Evolutionary conservation across 35 echinoderm and acorn worm species (phyloP).

Genomic region (Amphiura filiformis): DNA sequence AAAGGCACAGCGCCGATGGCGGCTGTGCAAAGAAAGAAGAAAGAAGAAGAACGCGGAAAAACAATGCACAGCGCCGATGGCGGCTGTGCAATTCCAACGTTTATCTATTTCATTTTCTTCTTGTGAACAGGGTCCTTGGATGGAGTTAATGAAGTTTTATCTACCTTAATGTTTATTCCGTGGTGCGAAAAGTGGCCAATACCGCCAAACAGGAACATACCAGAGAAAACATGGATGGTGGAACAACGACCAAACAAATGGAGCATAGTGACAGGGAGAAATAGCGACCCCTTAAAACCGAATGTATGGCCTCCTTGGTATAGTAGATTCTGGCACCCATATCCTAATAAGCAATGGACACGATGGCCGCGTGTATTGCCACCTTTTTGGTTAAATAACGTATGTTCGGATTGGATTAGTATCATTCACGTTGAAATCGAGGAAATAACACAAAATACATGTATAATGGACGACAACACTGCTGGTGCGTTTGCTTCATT

Average conservation of each 20-base stretch:
- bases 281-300: neutral
- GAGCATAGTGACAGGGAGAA: neutral
- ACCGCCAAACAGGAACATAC: neutral
- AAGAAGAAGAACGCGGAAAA: too few species aligned
- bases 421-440: neutral
- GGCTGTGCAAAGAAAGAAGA: too few species aligned
- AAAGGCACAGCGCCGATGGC: too few species aligned
- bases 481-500: neutral
- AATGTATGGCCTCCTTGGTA: neutral
- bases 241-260: neutral
- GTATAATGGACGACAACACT: neutral
- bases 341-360: neutral
- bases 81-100: too few species aligned
- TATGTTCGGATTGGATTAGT: neutral
- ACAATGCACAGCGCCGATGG: too few species aligned
- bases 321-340: neutral
- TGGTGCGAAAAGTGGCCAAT: neutral
- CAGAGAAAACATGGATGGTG: neutral
- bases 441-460: neutral
- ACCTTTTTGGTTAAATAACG: neutral
- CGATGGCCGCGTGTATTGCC: neutral
- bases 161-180: neutral
- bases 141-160: neutral
- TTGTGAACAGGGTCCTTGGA: neutral
- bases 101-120: too few species aligned